phyloP scores from a whole-genome alignment of 37 sponge, comb jelly and placozoan species.

The Dysidea cf. avara region DNA sequence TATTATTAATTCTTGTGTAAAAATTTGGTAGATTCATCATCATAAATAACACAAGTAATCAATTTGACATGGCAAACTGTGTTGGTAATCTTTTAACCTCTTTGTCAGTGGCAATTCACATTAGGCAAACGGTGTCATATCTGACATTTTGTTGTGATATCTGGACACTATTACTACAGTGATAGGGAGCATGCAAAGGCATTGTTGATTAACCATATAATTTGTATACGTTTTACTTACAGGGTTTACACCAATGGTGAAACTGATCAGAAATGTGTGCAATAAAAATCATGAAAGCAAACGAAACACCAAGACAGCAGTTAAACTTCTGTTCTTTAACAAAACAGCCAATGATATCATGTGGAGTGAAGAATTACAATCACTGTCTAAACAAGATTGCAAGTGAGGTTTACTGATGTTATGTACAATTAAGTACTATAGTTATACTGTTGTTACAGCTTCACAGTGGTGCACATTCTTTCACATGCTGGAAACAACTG shows the following conservation, averaged over 20 bases:
- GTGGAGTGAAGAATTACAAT: slow-evolving; percentile 55
- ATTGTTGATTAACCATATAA: background rate
- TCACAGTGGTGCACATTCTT: slow-evolving; percentile 53
- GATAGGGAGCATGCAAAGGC: too few species aligned
- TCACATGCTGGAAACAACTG: slow-evolving; percentile 35
- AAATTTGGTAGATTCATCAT: too few species aligned
- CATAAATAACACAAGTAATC: too few species aligned
- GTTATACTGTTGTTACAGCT: background rate
- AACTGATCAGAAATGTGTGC: slow-evolving; percentile 31
- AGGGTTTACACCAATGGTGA: slow-evolving; percentile 88
- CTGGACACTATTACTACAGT: too few species aligned
- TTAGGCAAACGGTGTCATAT: too few species aligned
- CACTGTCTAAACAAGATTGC: background rate
- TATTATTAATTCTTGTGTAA: too few species aligned
- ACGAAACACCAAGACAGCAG: slow-evolving; percentile 13
- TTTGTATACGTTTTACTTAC: background rate
- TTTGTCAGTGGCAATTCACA: too few species aligned
- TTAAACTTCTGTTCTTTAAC: slow-evolving; percentile 75
- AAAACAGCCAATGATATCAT: slow-evolving; percentile 65
- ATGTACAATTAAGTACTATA: too few species aligned
- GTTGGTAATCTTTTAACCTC: too few species aligned
- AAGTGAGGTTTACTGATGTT: slow-evolving; percentile 11
- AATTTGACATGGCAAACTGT: too few species aligned
- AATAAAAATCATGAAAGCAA: background rate
- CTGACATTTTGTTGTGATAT: too few species aligned